A percentile compares a stretch with the other conserved stretches of the same genome.
These are phyloP conservation scores for Fregetta grallaria DNA, from an alignment of 2,113 vertebrate species.

Conservation along the genomic window DNA sequence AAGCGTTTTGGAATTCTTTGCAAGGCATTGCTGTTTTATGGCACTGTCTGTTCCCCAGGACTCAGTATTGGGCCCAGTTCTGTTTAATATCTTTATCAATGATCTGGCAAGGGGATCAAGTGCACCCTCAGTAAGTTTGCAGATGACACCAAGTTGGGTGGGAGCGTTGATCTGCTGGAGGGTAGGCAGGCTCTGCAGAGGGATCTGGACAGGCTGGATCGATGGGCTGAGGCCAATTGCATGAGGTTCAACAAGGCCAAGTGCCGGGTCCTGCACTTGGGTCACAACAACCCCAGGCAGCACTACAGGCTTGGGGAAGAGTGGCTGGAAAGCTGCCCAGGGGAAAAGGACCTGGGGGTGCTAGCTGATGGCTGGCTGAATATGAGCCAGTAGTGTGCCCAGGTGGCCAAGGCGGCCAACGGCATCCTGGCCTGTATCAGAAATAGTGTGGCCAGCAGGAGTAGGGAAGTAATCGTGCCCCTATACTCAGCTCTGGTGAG, in stretches of 20 bases:
- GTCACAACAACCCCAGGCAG: neutral
- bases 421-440: no score
- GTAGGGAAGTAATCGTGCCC: no score
- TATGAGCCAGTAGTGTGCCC: no score
- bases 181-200: neutral
- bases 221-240: fast-evolving
- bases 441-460: no score
- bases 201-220: neutral
- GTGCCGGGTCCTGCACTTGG: neutral
- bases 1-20: neutral
- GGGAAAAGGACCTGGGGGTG: no score
- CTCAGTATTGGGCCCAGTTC: neutral
- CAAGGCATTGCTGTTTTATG: neutral
- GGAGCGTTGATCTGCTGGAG: neutral
- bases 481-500: no score
- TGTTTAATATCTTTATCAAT: neutral
- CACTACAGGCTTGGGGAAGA: no score
- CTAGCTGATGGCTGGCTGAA: no score
- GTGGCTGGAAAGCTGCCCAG: no score
- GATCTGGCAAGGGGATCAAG: fast-evolving
- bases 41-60: neutral
- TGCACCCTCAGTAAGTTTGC: neutral
- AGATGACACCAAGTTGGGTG: fast-evolving
- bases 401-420: no score
- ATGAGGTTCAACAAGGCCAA: neutral